A percentile compares a stretch with the other conserved stretches of the same genome.
phyloP scores from a whole-genome alignment of 2,888 invertebrate species.

The Chalcosyrphus nemorum region DNA sequence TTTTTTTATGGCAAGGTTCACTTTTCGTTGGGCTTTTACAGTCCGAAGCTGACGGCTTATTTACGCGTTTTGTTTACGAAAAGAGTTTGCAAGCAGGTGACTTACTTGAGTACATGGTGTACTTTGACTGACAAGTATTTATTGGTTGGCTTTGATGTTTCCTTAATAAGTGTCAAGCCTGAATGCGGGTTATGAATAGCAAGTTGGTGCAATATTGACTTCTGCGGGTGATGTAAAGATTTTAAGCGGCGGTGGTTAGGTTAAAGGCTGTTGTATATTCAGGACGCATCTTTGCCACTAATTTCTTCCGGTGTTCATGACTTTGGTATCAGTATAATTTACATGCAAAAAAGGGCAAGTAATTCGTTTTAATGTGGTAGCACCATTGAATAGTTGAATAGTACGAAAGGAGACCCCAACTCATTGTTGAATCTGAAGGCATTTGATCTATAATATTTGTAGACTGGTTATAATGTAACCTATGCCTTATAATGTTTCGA shows the following conservation, averaged over 20 bases:
- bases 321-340: neutral
- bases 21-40: neutral
- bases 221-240: neutral
- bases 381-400: neutral
- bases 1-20: slow-evolving; percentile 10
- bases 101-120: neutral
- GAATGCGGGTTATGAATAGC: neutral
- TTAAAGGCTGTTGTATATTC: neutral
- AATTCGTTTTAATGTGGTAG: neutral
- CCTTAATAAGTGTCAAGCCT: neutral
- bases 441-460: too few relatives aligned
- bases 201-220: neutral
- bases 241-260: neutral
- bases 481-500: too few relatives aligned
- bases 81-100: neutral
- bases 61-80: slow-evolving; percentile 26
- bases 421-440: too few relatives aligned
- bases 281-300: neutral
- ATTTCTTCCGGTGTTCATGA: neutral
- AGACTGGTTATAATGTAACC: too few relatives aligned
- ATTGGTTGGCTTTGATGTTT: neutral
- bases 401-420: neutral
- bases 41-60: neutral
- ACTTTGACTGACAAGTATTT: neutral
- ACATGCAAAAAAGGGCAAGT: neutral